Conservation (phyloP, 2,888 invertebrate genomes). For the Gari tellinella region DNA sequence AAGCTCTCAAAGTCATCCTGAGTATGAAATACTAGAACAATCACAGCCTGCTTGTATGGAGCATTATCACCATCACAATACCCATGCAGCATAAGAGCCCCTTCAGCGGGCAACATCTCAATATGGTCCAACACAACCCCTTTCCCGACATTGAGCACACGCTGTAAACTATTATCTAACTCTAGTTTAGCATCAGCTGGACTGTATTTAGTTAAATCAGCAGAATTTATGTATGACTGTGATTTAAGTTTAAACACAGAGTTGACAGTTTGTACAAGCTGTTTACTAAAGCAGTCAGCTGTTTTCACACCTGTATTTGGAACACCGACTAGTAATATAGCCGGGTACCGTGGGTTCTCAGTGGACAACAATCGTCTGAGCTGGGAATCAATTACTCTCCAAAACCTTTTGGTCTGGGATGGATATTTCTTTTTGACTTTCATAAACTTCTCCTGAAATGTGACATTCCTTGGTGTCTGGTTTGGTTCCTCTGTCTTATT, state of each 20-base stretch:
- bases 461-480: no score
- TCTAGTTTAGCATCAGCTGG: constrained; percentile 58
- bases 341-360: constrained; percentile 66
- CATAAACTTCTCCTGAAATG: no score
- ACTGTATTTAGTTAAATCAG: constrained; percentile 19
- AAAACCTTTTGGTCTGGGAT: constrained; percentile 64
- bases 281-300: constrained; percentile 63
- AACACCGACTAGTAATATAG: constrained; percentile 68
- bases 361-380: constrained; percentile 62
- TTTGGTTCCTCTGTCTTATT: no score
- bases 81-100: constrained; percentile 77
- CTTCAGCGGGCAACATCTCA: constrained; percentile 68
- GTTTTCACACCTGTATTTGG: constrained; percentile 42
- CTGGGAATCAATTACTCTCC: constrained; percentile 65
- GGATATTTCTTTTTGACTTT: constrained; percentile 52
- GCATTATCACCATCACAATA: constrained; percentile 82
- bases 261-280: constrained; percentile 55
- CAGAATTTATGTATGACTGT: constrained; percentile 49
- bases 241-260: constrained; percentile 13
- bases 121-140: constrained; percentile 73
- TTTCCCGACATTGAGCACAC: constrained; percentile 46
- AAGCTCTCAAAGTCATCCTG: constrained; percentile 21
- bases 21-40: constrained; percentile 70
- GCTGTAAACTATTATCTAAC: constrained; percentile 66
- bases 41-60: constrained; percentile 75